Evolutionary conservation across 2,113 vertebrate genomes (phyloP).

Genomic region (Ariopsis seemanni): DNA sequence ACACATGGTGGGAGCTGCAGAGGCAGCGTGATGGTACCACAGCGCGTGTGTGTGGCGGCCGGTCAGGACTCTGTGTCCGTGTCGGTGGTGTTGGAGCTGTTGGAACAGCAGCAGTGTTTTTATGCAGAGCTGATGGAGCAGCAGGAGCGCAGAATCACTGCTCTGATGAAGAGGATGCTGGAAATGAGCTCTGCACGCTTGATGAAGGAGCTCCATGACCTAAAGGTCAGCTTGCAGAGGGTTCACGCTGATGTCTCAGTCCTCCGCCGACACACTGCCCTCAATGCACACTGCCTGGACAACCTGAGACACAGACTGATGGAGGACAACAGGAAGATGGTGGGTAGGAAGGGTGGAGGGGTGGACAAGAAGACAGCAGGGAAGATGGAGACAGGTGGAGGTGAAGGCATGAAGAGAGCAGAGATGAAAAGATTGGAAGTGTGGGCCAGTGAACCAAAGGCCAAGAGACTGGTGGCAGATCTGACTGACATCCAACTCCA

Average conservation of each 20-base stretch:
- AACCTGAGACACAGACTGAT: slow-evolving; percentile 67
- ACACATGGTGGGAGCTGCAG: background rate
- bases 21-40: slow-evolving; percentile 61
- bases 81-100: slow-evolving; percentile 65
- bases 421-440: slow-evolving; percentile 47
- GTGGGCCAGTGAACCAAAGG: slow-evolving; percentile 60
- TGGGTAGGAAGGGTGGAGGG: slow-evolving; percentile 30
- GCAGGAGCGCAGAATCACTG: slow-evolving; percentile 69
- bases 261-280: slow-evolving; percentile 58
- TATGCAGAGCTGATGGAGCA: slow-evolving; percentile 70
- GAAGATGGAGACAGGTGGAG: slow-evolving; percentile 2
- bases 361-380: slow-evolving; percentile 56
- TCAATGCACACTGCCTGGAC: slow-evolving; percentile 59
- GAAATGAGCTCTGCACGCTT: slow-evolving; percentile 58
- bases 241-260: slow-evolving; percentile 61
- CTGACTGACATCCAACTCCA: slow-evolving; percentile 68
- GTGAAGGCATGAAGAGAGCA: slow-evolving; percentile 46
- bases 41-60: slow-evolving; percentile 57
- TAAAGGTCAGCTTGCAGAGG: slow-evolving; percentile 62
- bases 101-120: slow-evolving; percentile 70
- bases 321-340: slow-evolving; percentile 53
- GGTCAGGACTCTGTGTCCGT: slow-evolving; percentile 64
- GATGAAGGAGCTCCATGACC: slow-evolving; percentile 69
- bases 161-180: slow-evolving; percentile 71
- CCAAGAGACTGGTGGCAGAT: slow-evolving; percentile 69